Percentiles rank a stretch among this genome's conserved stretches.
Evolutionary conservation across 2,113 vertebrate genomes (phyloP).

Genomic region (Rhinoderma darwinii): DNA sequence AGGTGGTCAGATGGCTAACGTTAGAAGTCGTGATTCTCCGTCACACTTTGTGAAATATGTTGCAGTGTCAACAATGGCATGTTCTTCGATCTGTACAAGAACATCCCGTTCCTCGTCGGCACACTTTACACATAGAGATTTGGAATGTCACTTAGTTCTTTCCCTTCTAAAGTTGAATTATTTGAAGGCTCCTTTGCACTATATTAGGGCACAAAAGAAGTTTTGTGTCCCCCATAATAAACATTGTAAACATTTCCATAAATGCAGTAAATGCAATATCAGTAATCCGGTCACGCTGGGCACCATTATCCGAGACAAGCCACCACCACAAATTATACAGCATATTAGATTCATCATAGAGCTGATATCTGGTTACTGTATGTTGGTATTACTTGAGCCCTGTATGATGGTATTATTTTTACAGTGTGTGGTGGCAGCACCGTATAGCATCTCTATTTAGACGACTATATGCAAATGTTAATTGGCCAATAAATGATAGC

Average conservation of each 20-base stretch:
- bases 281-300: too few relatives aligned
- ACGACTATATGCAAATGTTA: too few relatives aligned
- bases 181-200: not conserved
- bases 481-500: too few relatives aligned
- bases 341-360: too few relatives aligned
- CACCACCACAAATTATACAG: too few relatives aligned
- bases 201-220: not conserved
- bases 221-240: not conserved
- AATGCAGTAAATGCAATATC: not conserved
- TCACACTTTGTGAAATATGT: conserved; percentile 6
- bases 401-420: too few relatives aligned
- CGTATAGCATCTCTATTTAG: too few relatives aligned
- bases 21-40: not conserved
- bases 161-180: not conserved
- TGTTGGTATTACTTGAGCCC: too few relatives aligned
- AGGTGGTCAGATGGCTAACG: not conserved
- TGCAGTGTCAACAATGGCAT: not conserved
- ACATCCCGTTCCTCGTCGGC: not conserved
- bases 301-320: too few relatives aligned
- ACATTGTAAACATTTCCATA: not conserved
- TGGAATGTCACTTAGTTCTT: not conserved
- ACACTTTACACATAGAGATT: not conserved
- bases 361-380: too few relatives aligned
- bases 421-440: too few relatives aligned
- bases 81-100: not conserved